Evolutionary conservation across 2,797 vertebrate genomes (phyloP), one percentile per base, ranked within the genome.

Genomic region (Aulostomus chinensis): DNA sequence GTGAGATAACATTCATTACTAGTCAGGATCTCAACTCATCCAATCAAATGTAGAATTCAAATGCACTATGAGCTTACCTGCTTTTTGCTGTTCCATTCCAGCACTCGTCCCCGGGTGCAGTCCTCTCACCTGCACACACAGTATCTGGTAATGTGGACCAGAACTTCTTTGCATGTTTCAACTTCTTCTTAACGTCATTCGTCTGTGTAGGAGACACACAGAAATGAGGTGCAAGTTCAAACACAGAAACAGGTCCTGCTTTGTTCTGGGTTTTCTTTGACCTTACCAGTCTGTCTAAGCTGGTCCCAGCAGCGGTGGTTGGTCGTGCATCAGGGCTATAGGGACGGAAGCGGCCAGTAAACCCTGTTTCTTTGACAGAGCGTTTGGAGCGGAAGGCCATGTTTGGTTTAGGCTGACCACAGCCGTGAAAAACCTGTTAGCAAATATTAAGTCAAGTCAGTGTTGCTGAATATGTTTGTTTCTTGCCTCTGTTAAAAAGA

Each of bases 111-210:
- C 91, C 90, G 0, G 92, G 86, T 2, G 91, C 89, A 31, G 94
- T 94, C 78, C 91, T 90, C 69, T 96, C 95, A 14, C 91, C 94
- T 0, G 83, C 91, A 68, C 97, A 99, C 39, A 98, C 90, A 0
- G 86, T 95, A 73, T 93, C 93, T 10, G 97, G 96, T 54, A 99
- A 89, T 3, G 94, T 95, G 9, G 96, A 98, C 97, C 97, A 99
- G 86, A 99, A 98, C 80, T 97, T 98, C 81, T 96, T 99, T 29
- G 93, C 94, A n/a, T 93, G 90, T 72, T 96, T 98, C 73, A 99
- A 83, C 79, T 95, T 98, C 82, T 96, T 96, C 85, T 97, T 99
- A 58, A 98, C 96, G 51, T 98, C 96, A 6, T 56, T 91, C 48
- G 95, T 94, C 97, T 99, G 59, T 56, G 21, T 22, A 22, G 7